Evolutionary conservation across 2,888 invertebrate genomes (phyloP).

Genomic region (Cyclophora punctaria): DNA sequence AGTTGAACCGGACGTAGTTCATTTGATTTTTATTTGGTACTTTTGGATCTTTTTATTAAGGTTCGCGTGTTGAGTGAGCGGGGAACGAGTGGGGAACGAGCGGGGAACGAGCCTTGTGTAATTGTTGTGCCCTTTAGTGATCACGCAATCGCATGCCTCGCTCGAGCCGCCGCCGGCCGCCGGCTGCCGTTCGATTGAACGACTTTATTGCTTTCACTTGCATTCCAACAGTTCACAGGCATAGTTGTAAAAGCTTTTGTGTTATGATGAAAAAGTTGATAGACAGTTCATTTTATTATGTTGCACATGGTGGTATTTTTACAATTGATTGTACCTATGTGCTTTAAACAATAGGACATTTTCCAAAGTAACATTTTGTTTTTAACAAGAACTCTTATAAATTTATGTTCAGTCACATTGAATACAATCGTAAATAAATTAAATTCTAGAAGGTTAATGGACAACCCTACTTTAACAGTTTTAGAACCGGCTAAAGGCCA

Average conservation of each 20-base stretch:
- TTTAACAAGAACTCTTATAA: no score
- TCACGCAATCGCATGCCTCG: conserved; percentile 61
- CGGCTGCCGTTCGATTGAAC: conserved; percentile 19
- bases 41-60: conserved; percentile 42
- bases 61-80: conserved; percentile 54
- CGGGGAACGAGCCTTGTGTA: conserved; percentile 50
- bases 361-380: no score
- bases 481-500: no score
- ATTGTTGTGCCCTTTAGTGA: conserved; percentile 50
- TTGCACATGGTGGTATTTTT: no score
- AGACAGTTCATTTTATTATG: no score
- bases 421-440: no score
- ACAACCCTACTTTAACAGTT: no score
- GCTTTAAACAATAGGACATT: no score
- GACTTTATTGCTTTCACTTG: conserved; percentile 21
- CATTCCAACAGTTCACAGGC: conserved; percentile 4
- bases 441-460: no score
- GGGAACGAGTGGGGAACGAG: conserved; percentile 49
- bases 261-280: no score
- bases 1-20: conserved; percentile 21
- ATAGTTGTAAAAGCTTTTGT: neutral
- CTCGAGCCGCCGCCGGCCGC: conserved; percentile 5
- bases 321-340: no score
- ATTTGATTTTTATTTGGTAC: conserved; percentile 34
- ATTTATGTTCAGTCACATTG: no score